Base-by-base conservation (phyloP, 2,888 invertebrate genomes). In the Itoplectis maculator region DNA sequence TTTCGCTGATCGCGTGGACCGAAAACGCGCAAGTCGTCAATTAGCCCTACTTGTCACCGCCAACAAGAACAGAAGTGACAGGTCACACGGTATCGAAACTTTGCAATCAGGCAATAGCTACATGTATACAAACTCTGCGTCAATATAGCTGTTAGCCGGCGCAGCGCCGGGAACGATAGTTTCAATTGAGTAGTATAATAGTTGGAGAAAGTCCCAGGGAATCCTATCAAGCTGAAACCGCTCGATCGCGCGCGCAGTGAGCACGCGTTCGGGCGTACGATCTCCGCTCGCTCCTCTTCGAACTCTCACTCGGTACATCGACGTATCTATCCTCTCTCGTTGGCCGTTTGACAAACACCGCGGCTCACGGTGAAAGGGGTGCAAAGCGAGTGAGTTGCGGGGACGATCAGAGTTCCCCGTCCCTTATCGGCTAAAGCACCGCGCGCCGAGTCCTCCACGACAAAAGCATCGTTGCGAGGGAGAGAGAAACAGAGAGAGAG, bases 101-200 rank as follows among this genome's bases (percentile, higher is more conserved):
- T 75, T 80, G 74, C 78, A 79, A 79, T 78, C 78, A 68, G 40
- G 47, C 65, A 54, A n/a, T 75, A 66, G 65, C 56, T 63, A 20
- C n/a, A 69, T 45, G 37, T 40, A 0, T 8, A 74, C 23, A 0
- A 13, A 74, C 23, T 20, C 66, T 42, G 42, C 23, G 65, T 65
- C 13, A 18, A 37, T 73, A 65, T 29, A 29, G 29, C 29, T 42
- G 51, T 51, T n/a, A 65, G 40, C 15, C n/a, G 29, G 11, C 23
- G 29, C 15, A 75, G 74, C 63, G 42, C 54, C 59, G 40, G 15
- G 42, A 54, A 47, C 70, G 72, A 72, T 77, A 76, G 79, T 73
- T 76, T 54, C 79, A 79, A 82, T 82, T 73, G 82, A 79, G 82
- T 73, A 66, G 74, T 75, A 75, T 66, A 82, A 79, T 79, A 82